Conservation (phyloP, 1,140 invertebrate genomes). For the Wasmannia auropunctata region DNA sequence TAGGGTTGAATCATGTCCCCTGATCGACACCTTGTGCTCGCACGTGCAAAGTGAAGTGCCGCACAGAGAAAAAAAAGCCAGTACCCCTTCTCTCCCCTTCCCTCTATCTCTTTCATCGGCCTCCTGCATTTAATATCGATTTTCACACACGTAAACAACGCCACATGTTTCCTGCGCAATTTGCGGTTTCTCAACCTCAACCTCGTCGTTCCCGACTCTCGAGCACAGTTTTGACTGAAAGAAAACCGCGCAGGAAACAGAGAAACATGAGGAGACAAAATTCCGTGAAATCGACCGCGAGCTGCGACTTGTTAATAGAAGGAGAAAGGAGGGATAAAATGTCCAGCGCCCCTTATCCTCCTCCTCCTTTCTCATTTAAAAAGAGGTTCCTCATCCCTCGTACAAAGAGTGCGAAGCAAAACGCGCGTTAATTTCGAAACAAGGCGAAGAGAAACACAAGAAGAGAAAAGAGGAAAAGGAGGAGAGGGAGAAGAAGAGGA, state of each 20-base stretch:
- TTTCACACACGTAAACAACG: slow-evolving; percentile 44
- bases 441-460: slow-evolving; percentile 45
- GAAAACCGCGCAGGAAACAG: slow-evolving; percentile 5
- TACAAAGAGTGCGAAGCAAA: slow-evolving; percentile 60
- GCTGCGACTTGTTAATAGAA: slow-evolving; percentile 9
- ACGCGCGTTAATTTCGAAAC: slow-evolving; percentile 71
- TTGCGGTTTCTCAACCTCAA: slow-evolving; percentile 21
- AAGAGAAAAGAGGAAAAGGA: slow-evolving; percentile 10
- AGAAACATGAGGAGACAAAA: neutral
- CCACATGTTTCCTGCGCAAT: slow-evolving; percentile 12
- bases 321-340: neutral
- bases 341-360: neutral
- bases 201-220: neutral
- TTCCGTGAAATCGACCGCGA: slow-evolving; percentile 18
- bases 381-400: neutral
- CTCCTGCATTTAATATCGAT: slow-evolving; percentile 37
- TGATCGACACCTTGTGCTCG: slow-evolving; percentile 18
- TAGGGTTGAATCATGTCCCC: neutral
- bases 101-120: neutral
- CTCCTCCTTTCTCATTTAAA: slow-evolving; percentile 5
- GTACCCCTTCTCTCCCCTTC: neutral
- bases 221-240: neutral
- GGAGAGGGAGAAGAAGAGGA: slow-evolving; percentile 52
- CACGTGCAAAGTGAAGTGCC: slow-evolving; percentile 28
- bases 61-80: neutral